phyloP scores from a whole-genome alignment of 2,888 invertebrate genomes.

The Tortricodes alternella region DNA sequence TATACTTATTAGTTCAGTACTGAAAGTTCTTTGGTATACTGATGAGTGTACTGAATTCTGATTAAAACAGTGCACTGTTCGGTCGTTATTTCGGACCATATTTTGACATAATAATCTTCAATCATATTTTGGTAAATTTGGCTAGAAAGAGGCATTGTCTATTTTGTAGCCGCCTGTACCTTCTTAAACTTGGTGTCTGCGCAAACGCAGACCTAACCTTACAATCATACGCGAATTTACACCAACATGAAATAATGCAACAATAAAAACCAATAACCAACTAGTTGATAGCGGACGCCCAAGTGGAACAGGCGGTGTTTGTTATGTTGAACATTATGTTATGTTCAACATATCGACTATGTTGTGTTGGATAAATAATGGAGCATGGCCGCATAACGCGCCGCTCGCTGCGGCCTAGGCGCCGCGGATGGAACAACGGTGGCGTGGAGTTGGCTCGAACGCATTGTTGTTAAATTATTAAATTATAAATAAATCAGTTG shows the following conservation, averaged over 20 bases:
- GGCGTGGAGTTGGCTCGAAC: conserved; percentile 43
- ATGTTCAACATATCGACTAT: conserved; percentile 27
- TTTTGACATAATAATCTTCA: too few species aligned
- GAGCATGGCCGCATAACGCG: conserved; percentile 68
- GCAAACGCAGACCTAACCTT: neutral
- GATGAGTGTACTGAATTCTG: too few species aligned
- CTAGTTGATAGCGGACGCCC: conserved; percentile 25
- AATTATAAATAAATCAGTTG: too few species aligned
- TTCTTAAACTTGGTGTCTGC: neutral
- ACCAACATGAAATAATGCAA: conserved; percentile 11
- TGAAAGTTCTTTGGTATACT: too few species aligned
- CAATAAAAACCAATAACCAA: conserved; percentile 16
- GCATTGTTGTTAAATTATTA: neutral
- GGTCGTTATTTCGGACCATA: too few species aligned
- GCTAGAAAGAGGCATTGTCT: too few species aligned
- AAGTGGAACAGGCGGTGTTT: conserved; percentile 35
- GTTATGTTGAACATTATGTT: conserved; percentile 41
- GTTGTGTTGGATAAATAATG: conserved; percentile 70
- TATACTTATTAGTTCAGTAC: too few species aligned
- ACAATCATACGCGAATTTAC: conserved; percentile 19
- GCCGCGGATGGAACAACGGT: conserved; percentile 51
- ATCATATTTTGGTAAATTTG: too few species aligned
- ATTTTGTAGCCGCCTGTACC: neutral
- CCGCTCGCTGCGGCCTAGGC: conserved; percentile 79
- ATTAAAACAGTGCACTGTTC: too few species aligned